Conservation (phyloP, 1,140 invertebrate genomes). For the Eumaeus atala region DNA sequence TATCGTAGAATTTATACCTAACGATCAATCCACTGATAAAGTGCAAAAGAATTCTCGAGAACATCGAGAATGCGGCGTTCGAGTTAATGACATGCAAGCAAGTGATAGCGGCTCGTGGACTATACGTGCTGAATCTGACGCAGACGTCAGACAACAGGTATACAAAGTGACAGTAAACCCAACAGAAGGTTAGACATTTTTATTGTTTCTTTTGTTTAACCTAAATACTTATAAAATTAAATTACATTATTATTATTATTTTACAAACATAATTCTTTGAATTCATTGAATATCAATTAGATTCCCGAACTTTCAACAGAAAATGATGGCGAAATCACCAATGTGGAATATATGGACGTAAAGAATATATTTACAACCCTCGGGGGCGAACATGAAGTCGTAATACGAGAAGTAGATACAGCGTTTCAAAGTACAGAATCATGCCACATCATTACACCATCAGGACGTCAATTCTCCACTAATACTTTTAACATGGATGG, state of each 20-base stretch:
- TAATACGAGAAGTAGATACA: conserved; percentile 23
- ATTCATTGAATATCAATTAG: too few relatives aligned
- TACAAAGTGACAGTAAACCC: conserved; percentile 28
- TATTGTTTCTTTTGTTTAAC: too few relatives aligned
- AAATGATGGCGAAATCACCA: background rate
- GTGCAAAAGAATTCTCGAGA: conserved; percentile 21
- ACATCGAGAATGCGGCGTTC: conserved; percentile 18
- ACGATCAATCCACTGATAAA: conserved; percentile 26
- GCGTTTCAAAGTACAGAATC: conserved; percentile 23
- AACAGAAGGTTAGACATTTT: conserved; percentile 26
- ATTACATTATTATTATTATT: too few relatives aligned
- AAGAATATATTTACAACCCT: conserved; percentile 23
- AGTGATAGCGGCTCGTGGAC: conserved; percentile 31
- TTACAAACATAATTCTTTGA: too few relatives aligned
- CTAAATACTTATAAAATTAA: too few relatives aligned
- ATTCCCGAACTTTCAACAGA: background rate
- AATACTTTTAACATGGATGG: conserved; percentile 24
- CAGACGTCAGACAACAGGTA: conserved; percentile 5
- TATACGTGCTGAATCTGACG: conserved; percentile 16
- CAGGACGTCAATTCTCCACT: conserved; percentile 26
- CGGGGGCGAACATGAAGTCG: conserved; percentile 27
- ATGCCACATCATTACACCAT: conserved; percentile 34
- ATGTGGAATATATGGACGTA: conserved; percentile 7
- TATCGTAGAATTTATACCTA: conserved; percentile 28
- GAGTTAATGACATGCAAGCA: conserved; percentile 22